Base-by-base conservation (phyloP, 2,113 vertebrate genomes). In the Stegastes partitus region DNA sequence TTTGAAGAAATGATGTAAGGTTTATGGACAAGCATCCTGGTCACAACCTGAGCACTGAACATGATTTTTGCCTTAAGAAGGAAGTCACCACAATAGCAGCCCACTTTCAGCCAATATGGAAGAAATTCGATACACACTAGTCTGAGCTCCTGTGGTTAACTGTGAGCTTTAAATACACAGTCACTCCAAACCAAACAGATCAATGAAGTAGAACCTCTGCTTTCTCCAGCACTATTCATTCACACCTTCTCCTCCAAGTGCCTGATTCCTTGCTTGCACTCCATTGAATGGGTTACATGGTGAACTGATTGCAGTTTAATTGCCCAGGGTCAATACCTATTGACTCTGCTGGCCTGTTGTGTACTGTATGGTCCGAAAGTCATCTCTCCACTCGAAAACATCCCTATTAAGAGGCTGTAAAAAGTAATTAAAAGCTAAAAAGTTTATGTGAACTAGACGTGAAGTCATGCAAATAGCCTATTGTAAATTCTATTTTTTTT, bases 241-340 rank as follows among this genome's bases (percentile, higher is more conserved):
- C 67, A 85, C 73, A 77, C 74, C 74, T 91, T 81, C 87, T 81
- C 86, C 77, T 81, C 80, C 66, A 74, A 65, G 47, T 14, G 22
- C 50, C 61, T 65, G 57, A 23, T 76, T 87, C 68, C 64, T 74
- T 58, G 56, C 69, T 62, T 66, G 57, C 50, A 74, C 78, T 83
- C 73, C 75, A 81, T 90, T 90, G 86, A 83, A 83, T 68, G 55
- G 82, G 87, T 90, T 91, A 92, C 90, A 88, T 84, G 77, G 77
- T 89, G 85, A 94, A 91, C 88, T 91, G 92, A 94, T 91, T 88
- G 83, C 80, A 79, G 42, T 88, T 91, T 89, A 93, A 93, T 92
- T 90, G 84, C 73, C 66, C 66, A 3, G 56, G 83, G 88, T 93
- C 92, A 89, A 91, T 92, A 88, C 57, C 63, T 90, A 93, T 93